Conservation (phyloP, 2,113 vertebrate species). For the Brachirus orientalis region DNA sequence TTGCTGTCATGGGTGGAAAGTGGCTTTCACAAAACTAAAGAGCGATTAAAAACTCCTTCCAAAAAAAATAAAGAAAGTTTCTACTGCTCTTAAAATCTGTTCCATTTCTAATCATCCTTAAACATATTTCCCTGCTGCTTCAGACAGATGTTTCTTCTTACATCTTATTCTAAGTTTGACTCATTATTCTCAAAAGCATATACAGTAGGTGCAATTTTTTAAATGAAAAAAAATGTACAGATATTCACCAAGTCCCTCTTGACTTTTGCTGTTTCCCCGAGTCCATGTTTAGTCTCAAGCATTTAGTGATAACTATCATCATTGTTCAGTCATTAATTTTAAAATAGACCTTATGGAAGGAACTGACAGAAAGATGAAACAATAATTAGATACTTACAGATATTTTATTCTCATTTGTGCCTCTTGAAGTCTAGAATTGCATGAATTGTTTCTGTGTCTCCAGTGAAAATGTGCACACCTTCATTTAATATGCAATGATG, state of each 20-base stretch:
- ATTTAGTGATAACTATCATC: constrained; percentile 9
- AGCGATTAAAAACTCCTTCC: not conserved
- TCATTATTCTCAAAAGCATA: not conserved
- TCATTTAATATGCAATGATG: constrained; percentile 36
- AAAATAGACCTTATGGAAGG: constrained; percentile 22
- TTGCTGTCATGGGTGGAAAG: not conserved
- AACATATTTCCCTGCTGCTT: no score
- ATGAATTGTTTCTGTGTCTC: constrained; percentile 15
- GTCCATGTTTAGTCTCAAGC: constrained; percentile 1
- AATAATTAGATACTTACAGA: no score
- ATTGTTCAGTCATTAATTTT: constrained; percentile 27
- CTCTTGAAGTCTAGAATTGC: constrained; percentile 24
- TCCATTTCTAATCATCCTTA: no score
- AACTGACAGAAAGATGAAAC: constrained; percentile 39
- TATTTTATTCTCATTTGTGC: constrained; percentile 40
- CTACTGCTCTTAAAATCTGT: no score
- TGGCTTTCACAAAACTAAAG: no score
- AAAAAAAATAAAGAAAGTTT: no score
- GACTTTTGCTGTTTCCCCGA: not conserved
- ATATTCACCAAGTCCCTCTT: not conserved
- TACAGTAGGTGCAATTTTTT: no score
- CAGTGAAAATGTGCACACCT: constrained; percentile 25
- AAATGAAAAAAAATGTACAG: not conserved
- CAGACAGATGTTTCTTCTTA: no score
- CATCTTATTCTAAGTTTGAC: no score